These are phyloP conservation scores for Siniperca obscura DNA, from an alignment of 2,797 vertebrate genomes.

Conservation along the genomic window DNA sequence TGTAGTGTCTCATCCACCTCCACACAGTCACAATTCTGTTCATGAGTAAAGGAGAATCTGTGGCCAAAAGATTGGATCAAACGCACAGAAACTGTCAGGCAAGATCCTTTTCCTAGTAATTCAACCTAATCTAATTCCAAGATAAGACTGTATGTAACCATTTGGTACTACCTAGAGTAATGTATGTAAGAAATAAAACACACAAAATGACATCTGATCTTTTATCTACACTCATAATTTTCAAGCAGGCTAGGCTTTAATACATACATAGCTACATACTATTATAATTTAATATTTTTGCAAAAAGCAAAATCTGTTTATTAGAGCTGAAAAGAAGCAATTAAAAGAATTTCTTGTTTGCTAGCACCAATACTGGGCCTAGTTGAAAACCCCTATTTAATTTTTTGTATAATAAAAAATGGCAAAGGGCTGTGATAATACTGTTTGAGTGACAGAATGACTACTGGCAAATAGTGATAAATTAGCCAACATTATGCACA, in stretches of 20 bases:
- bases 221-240: neutral
- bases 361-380: neutral
- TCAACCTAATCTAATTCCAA: neutral
- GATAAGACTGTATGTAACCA: neutral
- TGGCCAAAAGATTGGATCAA: conserved; percentile 3
- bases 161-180: neutral
- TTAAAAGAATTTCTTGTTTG: neutral
- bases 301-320: neutral
- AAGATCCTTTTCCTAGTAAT: neutral
- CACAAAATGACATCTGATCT: neutral
- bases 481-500: conserved; percentile 7
- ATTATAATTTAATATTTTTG: neutral
- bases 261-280: neutral
- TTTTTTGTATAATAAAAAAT: neutral
- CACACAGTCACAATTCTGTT: conserved; percentile 34
- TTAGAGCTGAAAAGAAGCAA: neutral
- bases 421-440: conserved; percentile 9
- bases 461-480: conserved; percentile 23
- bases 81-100: neutral
- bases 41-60: conserved; percentile 2
- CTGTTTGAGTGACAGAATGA: neutral
- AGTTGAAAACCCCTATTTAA: conserved; percentile 7
- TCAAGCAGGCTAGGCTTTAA: neutral
- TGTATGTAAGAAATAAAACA: neutral
- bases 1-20: conserved; percentile 45